Percentiles rank a stretch among this genome's conserved stretches.
These are phyloP conservation scores for Tragopan temminckii DNA, from an alignment of 2,797 vertebrate genomes.

Conservation along the genomic window DNA sequence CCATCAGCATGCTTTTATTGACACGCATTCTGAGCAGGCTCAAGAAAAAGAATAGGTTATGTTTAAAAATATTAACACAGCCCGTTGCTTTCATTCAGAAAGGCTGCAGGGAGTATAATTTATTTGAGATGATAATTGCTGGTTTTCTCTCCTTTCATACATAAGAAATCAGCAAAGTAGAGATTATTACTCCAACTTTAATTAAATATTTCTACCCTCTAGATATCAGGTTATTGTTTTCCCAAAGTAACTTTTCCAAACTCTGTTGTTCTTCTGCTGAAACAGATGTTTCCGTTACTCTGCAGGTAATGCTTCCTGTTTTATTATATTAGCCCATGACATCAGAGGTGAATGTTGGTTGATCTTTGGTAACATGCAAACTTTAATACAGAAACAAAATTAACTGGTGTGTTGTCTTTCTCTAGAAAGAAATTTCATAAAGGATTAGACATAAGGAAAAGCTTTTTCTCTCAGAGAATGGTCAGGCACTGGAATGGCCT, in stretches of 20 bases:
- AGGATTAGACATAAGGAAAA: not conserved
- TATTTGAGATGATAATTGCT: slow-evolving; percentile 16
- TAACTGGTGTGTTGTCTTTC: not conserved
- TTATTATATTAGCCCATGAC: not conserved
- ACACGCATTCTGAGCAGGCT: not conserved
- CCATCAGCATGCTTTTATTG: not conserved
- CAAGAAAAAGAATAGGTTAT: not conserved
- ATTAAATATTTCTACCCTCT: slow-evolving; percentile 5
- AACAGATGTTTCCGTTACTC: not conserved
- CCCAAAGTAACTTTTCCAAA: not conserved
- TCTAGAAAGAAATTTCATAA: not conserved
- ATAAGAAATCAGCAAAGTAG: slow-evolving; percentile 14
- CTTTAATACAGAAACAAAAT: not conserved
- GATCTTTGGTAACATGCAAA: not conserved
- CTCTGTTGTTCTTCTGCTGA: not conserved
- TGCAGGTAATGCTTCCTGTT: not conserved
- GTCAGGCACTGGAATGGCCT: no score
- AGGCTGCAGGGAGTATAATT: not conserved
- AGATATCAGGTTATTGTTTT: slow-evolving; percentile 19
- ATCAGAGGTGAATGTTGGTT: not conserved
- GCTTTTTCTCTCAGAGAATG: no score
- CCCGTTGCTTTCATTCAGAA: not conserved
- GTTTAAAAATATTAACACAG: not conserved
- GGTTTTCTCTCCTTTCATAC: not conserved
- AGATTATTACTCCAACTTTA: slow-evolving; percentile 34